A percentile compares a stretch with the other conserved stretches of the same genome.
These are phyloP conservation scores for Natrix natrix DNA, from an alignment of 2,797 vertebrate genomes.

Conservation along the genomic window DNA sequence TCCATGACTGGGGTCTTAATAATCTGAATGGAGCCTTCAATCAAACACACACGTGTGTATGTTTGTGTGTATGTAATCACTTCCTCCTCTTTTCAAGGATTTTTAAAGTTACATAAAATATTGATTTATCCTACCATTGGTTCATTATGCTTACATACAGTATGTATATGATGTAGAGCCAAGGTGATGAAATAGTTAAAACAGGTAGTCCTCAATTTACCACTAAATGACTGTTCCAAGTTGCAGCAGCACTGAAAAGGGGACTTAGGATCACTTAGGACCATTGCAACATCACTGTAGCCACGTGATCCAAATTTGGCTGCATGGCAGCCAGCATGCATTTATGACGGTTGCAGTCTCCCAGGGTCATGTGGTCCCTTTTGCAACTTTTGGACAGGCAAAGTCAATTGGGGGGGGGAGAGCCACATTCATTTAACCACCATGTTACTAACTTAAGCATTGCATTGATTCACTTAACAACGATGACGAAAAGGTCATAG, in stretches of 20 bases:
- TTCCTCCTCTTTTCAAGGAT: neutral
- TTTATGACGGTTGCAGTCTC: neutral
- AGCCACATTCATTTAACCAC: neutral
- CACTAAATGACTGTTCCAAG: neutral
- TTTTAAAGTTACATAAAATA: neutral
- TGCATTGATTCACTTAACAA: neutral
- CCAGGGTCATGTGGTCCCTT: neutral
- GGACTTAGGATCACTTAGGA: neutral
- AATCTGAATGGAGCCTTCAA: neutral
- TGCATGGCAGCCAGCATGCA: neutral
- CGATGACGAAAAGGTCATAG: neutral
- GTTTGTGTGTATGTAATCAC: neutral
- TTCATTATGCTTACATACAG: neutral
- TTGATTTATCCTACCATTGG: neutral
- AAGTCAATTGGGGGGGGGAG: neutral
- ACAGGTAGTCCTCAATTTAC: neutral
- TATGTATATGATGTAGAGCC: neutral
- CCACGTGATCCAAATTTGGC: neutral
- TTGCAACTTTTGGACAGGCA: neutral
- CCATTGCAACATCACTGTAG: neutral
- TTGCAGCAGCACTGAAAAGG: neutral
- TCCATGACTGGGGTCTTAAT: neutral
- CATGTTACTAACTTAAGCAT: neutral
- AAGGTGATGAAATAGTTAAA: neutral
- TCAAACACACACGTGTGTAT: too few species aligned